Percentiles rank a stretch among this genome's conserved stretches.
These are phyloP conservation scores for Macrostomum cliftonense DNA, from an alignment of 2,888 invertebrate species.

Conservation along the genomic window DNA sequence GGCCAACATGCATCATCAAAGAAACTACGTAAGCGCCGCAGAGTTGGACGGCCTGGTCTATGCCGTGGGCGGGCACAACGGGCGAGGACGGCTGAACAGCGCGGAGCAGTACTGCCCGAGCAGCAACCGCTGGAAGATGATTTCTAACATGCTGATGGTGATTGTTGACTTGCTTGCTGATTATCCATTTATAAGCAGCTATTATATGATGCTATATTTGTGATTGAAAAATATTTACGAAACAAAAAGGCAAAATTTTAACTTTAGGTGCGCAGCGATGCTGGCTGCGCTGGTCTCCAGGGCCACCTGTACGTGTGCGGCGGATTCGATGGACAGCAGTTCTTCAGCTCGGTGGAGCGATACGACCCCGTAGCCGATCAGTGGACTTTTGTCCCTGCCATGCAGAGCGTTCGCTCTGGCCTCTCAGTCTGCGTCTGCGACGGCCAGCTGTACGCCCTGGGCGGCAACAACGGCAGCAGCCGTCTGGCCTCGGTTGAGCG, in stretches of 20 bases:
- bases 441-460: constrained; percentile 5
- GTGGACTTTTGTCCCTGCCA: constrained; percentile 3
- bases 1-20: constrained; percentile 38
- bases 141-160: constrained; percentile 4
- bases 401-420: constrained; percentile 6
- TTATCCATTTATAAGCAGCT: too few relatives aligned
- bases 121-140: constrained; percentile 5
- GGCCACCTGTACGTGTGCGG: constrained; percentile 5
- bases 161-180: too few relatives aligned
- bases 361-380: constrained; percentile 7
- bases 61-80: constrained; percentile 23
- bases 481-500: constrained; percentile 5
- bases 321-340: constrained; percentile 8
- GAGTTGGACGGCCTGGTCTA: constrained; percentile 28
- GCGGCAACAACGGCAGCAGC: constrained; percentile 6
- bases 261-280: constrained; percentile 8
- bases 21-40: constrained; percentile 49
- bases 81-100: constrained; percentile 1
- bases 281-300: neutral
- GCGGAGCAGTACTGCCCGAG: constrained; percentile 4
- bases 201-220: too few relatives aligned
- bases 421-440: constrained; percentile 6
- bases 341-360: constrained; percentile 5
- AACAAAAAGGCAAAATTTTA: too few relatives aligned
- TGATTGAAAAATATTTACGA: too few relatives aligned